Evolutionary conservation across 2,888 invertebrate species (phyloP).

Genomic region (Meta bourneti): DNA sequence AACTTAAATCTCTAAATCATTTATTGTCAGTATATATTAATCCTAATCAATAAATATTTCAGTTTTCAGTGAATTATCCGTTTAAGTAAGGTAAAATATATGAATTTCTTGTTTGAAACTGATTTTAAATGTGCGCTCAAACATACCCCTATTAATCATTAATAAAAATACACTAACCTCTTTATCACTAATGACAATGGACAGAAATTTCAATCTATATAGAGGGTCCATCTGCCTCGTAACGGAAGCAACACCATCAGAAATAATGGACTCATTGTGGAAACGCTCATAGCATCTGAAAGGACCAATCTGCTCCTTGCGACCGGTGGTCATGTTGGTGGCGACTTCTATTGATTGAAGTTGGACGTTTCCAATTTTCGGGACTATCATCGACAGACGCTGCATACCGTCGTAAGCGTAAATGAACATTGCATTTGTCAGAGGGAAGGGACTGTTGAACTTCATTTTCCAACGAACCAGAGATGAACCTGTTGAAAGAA

Average conservation of each 20-base stretch:
- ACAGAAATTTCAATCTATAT: constrained; percentile 88
- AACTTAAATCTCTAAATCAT: too few relatives aligned
- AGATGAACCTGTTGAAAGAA: constrained; percentile 82
- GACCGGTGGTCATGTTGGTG: constrained; percentile 93
- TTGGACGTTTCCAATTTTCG: constrained; percentile 93
- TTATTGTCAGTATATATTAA: too few relatives aligned
- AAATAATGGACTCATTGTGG: constrained; percentile 88
- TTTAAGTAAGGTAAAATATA: too few relatives aligned
- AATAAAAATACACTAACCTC: constrained; percentile 83
- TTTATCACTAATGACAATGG: constrained; percentile 88
- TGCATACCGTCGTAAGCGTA: constrained; percentile 97
- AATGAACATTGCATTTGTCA: constrained; percentile 93
- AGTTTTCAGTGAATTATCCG: too few relatives aligned
- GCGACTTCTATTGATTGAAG: constrained; percentile 90
- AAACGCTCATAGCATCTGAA: constrained; percentile 77
- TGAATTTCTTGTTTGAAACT: too few relatives aligned
- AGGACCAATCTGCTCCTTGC: constrained; percentile 84
- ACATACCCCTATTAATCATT: too few relatives aligned
- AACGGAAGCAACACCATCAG: constrained; percentile 93
- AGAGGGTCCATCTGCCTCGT: constrained; percentile 82
- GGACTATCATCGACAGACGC: constrained; percentile 91
- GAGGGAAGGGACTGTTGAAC: constrained; percentile 90
- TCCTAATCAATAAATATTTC: too few relatives aligned
- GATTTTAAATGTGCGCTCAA: too few relatives aligned
- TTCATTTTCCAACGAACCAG: constrained; percentile 81